Evolutionary conservation across 2,888 invertebrate species (phyloP).

Genomic region (Sycophila texana): DNA sequence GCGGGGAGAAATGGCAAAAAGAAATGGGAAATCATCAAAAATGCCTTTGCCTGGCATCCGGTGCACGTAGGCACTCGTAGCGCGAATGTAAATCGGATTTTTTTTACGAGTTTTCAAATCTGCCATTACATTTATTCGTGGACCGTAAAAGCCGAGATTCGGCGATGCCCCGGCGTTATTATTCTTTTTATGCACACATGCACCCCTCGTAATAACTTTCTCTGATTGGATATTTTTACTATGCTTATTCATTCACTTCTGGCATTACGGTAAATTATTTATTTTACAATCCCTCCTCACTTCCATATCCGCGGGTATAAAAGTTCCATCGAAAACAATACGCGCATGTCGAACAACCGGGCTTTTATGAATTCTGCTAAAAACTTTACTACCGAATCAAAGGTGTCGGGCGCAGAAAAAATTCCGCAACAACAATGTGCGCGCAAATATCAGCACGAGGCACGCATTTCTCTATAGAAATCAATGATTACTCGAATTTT

Average conservation of each 20-base stretch:
- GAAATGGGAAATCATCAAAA: conserved; percentile 36
- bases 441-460: too few species aligned
- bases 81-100: conserved; percentile 43
- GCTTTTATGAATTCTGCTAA: too few species aligned
- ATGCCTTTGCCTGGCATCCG: conserved; percentile 22
- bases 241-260: too few species aligned
- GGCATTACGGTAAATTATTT: too few species aligned
- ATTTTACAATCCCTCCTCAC: too few species aligned
- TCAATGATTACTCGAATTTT: not conserved
- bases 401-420: too few species aligned
- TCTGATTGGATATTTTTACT: conserved; percentile 24
- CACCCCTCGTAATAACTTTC: conserved; percentile 18
- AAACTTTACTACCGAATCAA: too few species aligned
- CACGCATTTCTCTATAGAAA: too few species aligned
- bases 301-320: too few species aligned
- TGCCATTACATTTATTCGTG: conserved; percentile 45
- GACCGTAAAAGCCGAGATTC: conserved; percentile 41
- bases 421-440: too few species aligned
- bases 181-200: conserved; percentile 2
- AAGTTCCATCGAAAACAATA: too few species aligned
- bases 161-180: conserved; percentile 32
- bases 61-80: not conserved
- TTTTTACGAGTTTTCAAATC: conserved; percentile 49
- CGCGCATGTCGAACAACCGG: too few species aligned
- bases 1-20: not conserved